Percentiles rank a stretch among this genome's conserved stretches.
Evolutionary conservation across 2,113 vertebrate species (phyloP).

Genomic region (Oenanthe melanoleuca): DNA sequence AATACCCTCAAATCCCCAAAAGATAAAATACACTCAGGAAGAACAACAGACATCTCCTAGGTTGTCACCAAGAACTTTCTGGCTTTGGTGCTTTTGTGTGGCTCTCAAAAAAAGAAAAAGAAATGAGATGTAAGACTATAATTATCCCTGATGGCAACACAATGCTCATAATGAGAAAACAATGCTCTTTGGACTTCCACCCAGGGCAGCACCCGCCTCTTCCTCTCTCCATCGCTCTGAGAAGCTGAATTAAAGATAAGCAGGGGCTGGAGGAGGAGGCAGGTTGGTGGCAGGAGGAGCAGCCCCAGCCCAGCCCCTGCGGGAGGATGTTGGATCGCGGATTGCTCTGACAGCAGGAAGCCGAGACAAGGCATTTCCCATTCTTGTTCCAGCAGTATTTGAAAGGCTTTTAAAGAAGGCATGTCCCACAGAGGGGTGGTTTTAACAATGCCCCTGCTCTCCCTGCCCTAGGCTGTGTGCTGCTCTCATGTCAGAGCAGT

Average conservation of each 20-base stretch:
- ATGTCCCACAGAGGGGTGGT: not conserved
- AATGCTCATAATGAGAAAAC: slow-evolving; percentile 30
- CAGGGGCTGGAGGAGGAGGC: not conserved
- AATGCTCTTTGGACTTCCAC: slow-evolving; percentile 18
- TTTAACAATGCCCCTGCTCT: not conserved
- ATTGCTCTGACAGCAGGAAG: slow-evolving; percentile 9
- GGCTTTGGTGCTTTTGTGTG: not conserved
- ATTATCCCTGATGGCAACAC: slow-evolving; percentile 1
- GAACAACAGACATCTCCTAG: slow-evolving; percentile 23
- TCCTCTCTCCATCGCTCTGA: not conserved
- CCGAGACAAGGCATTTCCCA: slow-evolving; percentile 30
- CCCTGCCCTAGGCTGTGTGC: fast-evolving
- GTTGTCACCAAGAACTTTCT: slow-evolving; percentile 32
- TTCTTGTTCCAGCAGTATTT: slow-evolving; percentile 4
- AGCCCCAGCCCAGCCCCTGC: not conserved
- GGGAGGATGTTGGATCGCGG: not conserved
- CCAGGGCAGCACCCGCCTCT: not conserved
- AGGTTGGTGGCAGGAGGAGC: not conserved
- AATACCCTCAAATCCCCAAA: slow-evolving; percentile 10
- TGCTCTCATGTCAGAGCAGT: not conserved
- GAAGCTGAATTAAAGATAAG: not conserved
- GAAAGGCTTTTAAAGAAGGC: slow-evolving; percentile 24
- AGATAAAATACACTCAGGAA: slow-evolving; percentile 29
- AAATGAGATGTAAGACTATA: not conserved
- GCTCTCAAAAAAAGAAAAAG: not conserved